Evolutionary conservation across 2,113 vertebrate species (phyloP), one percentile per base, ranked within the genome.

Genomic region (Noturus placidus): DNA sequence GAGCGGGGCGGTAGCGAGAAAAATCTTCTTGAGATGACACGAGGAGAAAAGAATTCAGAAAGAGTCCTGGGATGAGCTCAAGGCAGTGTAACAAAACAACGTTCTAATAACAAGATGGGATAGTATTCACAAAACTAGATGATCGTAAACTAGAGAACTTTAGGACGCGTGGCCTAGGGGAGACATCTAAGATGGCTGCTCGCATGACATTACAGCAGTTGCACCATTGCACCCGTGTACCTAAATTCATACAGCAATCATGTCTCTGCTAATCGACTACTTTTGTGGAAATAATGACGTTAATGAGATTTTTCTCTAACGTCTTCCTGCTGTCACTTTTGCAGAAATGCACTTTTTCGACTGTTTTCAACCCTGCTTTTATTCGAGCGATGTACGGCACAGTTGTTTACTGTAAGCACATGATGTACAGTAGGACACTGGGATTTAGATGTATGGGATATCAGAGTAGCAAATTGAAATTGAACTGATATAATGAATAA

Each of bases 291-390:
- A 35, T 46, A 19, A 33, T 6, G 15, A 17, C 1, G 7, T 38
- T 17, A 70, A 6, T 9, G 19, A 1, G 35, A 42, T 74, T 42
- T 74, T 70, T 70, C 30, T 70, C 15, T 3, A 42, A 74, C 35
- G 20, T 20, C 1, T 35, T 72, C 2, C 69, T 4, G 27, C 10
- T 80, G 70, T 76, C 17, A 86, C 33, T 87, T 59, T 82, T 67
- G 67, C 33, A 80, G 63, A 79, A 50, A 59, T 80, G 59, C 67
- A 89, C 86, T 87, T 89, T 89, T 82, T 50, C 2, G 42, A 56
- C n/a, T 59, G 74, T 30, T 77, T 85, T 87, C 52, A 46, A 6
- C 1, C 9, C 11, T 50, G 38, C 50, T 50, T 76, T 50, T 50
- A 25, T 50, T 76, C 30, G 13, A n/a, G 10, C n/a, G 61, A 65